Evolutionary conservation across 2,888 invertebrate species (phyloP), one percentile per base, ranked within the genome.

Genomic region (Peribatodes rhomboidaria): DNA sequence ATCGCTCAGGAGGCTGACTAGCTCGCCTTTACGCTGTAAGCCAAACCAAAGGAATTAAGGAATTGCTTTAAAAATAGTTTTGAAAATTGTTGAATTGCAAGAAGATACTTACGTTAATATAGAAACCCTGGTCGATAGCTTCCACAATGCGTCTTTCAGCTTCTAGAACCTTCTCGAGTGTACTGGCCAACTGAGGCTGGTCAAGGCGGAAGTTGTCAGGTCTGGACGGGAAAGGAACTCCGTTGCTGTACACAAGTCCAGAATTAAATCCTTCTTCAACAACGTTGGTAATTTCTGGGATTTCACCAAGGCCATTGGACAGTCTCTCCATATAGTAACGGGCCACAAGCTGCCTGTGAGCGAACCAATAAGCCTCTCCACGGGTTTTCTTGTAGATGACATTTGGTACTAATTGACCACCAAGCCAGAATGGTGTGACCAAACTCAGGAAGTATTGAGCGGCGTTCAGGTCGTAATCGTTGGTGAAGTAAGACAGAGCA

Each of bases 311-410:
- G 66, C 95, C 95, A 79, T 96, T 95, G 9, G 96, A 95, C 59
- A 97, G 87, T 83, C 97, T 95, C 82, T 97, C 96, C 88, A 96
- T 92, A 80, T 97, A 96, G 87, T 96, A 97, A 71, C 95, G 95
- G 66, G 96, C 94, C 70, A 96, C 75, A n/a, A 96, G 76, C 84
- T 96, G 96, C 78, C 96, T 96, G 77, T 96, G 95, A 22, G 74
- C 6, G 66, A 71, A 80, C 78, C 65, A 95, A 83, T 96, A 94
- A 87, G 94, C 95, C 63, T 96, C 96, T 57, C 96, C 96, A 74
- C 95, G 95, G 67, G 91, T 61, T 41, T 63, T 59, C 20, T 64
- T 65, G 50, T 57, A 61, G n/a, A 68, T 94, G 92, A 55, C 67
- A 65, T 94, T 6, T 0, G 93, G 88, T 70, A 93, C 94, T 54